phyloP scores from a whole-genome alignment of 2,113 vertebrate genomes.

The Vimba vimba region DNA sequence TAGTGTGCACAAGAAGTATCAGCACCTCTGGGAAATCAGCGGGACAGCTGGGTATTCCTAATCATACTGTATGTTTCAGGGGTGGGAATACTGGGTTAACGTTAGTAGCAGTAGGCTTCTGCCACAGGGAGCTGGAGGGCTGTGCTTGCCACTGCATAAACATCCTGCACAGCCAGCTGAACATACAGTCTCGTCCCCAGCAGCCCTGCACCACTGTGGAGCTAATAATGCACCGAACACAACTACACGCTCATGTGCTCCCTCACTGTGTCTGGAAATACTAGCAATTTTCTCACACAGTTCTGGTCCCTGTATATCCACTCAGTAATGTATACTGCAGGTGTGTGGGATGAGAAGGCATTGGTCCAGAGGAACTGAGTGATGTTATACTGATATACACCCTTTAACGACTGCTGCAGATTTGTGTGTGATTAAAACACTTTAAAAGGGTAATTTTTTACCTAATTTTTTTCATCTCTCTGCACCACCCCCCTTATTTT shows the following conservation, averaged over 20 bases:
- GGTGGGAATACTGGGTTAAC: slow-evolving; percentile 2
- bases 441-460: not conserved
- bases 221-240: slow-evolving; percentile 26
- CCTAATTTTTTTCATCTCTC: not conserved
- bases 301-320: slow-evolving; percentile 21
- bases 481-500: not conserved
- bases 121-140: slow-evolving; percentile 50
- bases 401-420: slow-evolving; percentile 11
- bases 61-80: not conserved
- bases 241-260: slow-evolving; percentile 41
- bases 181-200: slow-evolving; percentile 55
- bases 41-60: slow-evolving; percentile 4
- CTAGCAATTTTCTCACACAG: slow-evolving; percentile 16
- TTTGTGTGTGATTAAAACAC: slow-evolving; percentile 34
- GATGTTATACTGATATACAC: slow-evolving; percentile 37
- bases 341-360: slow-evolving; percentile 52
- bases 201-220: not conserved
- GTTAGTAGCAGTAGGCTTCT: not conserved
- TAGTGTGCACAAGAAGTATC: slow-evolving; percentile 63
- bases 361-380: slow-evolving; percentile 36
- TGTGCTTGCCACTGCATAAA: slow-evolving; percentile 67
- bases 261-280: slow-evolving; percentile 23
- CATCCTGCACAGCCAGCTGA: slow-evolving; percentile 72
- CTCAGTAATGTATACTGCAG: slow-evolving; percentile 47
- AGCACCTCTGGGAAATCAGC: slow-evolving; percentile 7